These are phyloP conservation scores for Drosophila demipolita DNA, from an alignment of 2,888 invertebrate species.

Conservation along the genomic window DNA sequence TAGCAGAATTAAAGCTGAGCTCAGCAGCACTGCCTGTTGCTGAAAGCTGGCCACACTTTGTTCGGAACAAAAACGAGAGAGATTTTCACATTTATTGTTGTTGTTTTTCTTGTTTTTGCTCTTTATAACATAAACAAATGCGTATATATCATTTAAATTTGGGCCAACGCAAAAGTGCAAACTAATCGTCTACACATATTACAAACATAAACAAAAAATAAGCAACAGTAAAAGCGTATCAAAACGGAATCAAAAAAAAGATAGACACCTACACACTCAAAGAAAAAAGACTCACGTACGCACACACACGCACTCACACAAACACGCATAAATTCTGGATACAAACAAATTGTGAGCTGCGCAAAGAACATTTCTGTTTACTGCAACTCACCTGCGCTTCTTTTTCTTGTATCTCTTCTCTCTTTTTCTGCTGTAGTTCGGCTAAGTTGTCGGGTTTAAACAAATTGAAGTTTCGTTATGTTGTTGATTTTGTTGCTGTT, in stretches of 20 bases:
- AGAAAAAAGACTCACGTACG: slow-evolving; percentile 20
- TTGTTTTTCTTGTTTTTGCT: slow-evolving; percentile 10
- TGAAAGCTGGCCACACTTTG: slow-evolving; percentile 32
- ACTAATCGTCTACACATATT: slow-evolving; percentile 48
- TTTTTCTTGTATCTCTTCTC: slow-evolving; percentile 18
- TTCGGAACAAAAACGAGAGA: slow-evolving; percentile 1
- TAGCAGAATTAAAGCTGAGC: slow-evolving; percentile 5
- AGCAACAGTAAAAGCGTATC: slow-evolving; percentile 39
- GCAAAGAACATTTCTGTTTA: slow-evolving; percentile 31
- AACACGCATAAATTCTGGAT: slow-evolving; percentile 27
- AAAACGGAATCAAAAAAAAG: slow-evolving; percentile 41
- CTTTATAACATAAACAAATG: slow-evolving; percentile 66
- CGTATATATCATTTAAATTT: slow-evolving; percentile 52
- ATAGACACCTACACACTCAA: slow-evolving; percentile 38
- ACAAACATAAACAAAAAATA: slow-evolving; percentile 67
- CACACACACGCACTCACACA: slow-evolving; percentile 18
- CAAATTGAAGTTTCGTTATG: slow-evolving; percentile 50
- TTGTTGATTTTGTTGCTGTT: slow-evolving; percentile 21
- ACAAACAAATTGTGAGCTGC: slow-evolving; percentile 38
- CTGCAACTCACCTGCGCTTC: slow-evolving; percentile 68
- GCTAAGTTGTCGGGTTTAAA: slow-evolving; percentile 42
- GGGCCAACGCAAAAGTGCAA: slow-evolving; percentile 51
- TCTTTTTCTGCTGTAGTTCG: slow-evolving; percentile 7
- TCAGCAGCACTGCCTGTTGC: slow-evolving; percentile 20
- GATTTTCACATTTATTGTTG: slow-evolving; percentile 18